phyloP scores from a whole-genome alignment of 2,113 vertebrate genomes.

The Irena cyanogastra region DNA sequence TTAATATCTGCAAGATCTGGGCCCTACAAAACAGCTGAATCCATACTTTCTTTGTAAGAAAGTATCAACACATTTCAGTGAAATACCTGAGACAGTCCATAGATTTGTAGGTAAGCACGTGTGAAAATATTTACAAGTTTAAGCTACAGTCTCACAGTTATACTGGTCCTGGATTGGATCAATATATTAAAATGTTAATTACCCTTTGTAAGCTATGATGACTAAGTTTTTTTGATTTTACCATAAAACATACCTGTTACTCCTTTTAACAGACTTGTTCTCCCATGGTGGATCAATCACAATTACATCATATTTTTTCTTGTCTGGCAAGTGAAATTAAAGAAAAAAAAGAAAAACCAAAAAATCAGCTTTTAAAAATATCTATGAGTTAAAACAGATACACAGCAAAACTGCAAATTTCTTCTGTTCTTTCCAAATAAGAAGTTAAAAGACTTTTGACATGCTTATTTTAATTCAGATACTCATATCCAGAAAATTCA shows the following conservation, averaged over 20 bases:
- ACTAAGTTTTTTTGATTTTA: not conserved
- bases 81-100: not conserved
- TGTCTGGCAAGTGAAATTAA: conserved; percentile 67
- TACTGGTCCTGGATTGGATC: not conserved
- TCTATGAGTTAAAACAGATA: not conserved
- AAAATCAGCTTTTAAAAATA: not conserved
- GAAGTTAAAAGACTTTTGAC: not conserved
- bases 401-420: not conserved
- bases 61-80: not conserved
- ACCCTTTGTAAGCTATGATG: not conserved
- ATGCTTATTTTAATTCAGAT: not conserved
- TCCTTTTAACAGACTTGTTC: conserved; percentile 97
- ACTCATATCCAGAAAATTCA: not conserved
- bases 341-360: not conserved
- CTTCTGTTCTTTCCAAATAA: not conserved
- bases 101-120: not conserved
- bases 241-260: conserved; percentile 77
- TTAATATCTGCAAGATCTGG: not conserved
- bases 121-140: not conserved
- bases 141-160: not conserved
- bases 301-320: conserved; percentile 83
- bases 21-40: not conserved
- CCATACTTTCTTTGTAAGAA: not conserved
- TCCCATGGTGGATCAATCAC: conserved; percentile 95
- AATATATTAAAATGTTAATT: not conserved